Percentiles rank a stretch among this genome's conserved stretches.
Conservation (phyloP, 2,888 invertebrate species). For the Tanypteryx hageni region DNA sequence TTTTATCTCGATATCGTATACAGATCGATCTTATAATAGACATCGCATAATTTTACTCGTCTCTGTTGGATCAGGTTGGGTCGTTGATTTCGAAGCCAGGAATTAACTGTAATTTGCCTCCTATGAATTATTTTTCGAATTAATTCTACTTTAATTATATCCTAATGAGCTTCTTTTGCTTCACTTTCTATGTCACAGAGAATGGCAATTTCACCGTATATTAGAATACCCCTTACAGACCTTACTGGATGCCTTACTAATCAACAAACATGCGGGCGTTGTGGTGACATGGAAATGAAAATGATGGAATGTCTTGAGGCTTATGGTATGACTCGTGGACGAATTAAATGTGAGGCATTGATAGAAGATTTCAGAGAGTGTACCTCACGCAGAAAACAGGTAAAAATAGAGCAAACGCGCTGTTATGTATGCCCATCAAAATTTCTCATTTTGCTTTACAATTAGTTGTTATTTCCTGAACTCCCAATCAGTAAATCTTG, state of each 20-base stretch:
- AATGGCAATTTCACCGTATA: slow-evolving; percentile 82
- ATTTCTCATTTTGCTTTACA: background rate
- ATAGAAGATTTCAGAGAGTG: slow-evolving; percentile 86
- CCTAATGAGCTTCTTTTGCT: background rate
- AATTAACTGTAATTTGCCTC: too few relatives aligned
- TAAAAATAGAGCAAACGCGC: slow-evolving; percentile 71
- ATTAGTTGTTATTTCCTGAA: background rate
- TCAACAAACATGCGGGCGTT: slow-evolving; percentile 81
- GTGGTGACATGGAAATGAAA: slow-evolving; percentile 83
- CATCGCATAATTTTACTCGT: too few relatives aligned
- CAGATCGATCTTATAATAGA: too few relatives aligned
- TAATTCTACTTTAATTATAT: background rate
- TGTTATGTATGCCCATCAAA: background rate
- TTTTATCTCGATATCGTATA: too few relatives aligned
- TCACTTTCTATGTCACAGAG: background rate
- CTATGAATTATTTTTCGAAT: background rate
- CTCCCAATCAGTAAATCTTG: background rate
- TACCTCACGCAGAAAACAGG: slow-evolving; percentile 80
- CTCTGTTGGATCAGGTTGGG: too few relatives aligned
- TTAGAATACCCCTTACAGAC: slow-evolving; percentile 85
- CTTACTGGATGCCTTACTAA: slow-evolving; percentile 81
- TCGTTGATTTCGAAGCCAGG: too few relatives aligned
- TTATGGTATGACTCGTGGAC: slow-evolving; percentile 83
- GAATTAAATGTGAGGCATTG: slow-evolving; percentile 79
- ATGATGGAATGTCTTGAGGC: slow-evolving; percentile 89